Base-by-base conservation (phyloP, 2,888 invertebrate species). In the Nasonia oneida region DNA sequence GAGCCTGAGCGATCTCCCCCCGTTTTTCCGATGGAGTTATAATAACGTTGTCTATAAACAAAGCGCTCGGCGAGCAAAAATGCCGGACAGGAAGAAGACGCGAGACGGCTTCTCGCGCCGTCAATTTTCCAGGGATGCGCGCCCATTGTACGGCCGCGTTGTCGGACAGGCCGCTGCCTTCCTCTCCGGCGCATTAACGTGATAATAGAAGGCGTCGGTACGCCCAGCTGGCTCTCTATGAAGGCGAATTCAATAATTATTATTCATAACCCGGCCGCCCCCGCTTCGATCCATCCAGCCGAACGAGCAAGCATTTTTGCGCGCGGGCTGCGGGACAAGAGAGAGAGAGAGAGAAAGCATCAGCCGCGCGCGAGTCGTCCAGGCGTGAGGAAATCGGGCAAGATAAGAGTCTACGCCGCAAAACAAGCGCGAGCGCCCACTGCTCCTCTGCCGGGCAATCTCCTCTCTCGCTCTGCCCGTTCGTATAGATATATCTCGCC, bases 341-440 rank as follows among this genome's bases (percentile, higher is more conserved):
- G 37, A 4, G 37, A 37, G 37, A 37, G 4, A 37, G 37, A 37
- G 37, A 37, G 37, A 37, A 0, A 37, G 61, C 14, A 50, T 73
- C 77, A 50, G 33, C 42, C 61, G 53, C 86, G 67, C 85, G 90
- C 89, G 90, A 91, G 87, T 89, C 91, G 91, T 84, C 91, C 90
- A 92, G 90, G 92, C 93, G 93, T 92, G 91, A 93, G 90, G 89
- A 90, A 90, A 90, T 90, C 90, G 89, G 91, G 42, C 93, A 93
- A 93, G 92, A 92, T 92, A 91, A 90, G 89, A 88, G 61, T 42
- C 33, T 77, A 15, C 29, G 73, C 92, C 89, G 90, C 92, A 91
- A 93, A 93, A 92, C 92, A 92, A 91, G 92, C 89, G 91, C 87
- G 29, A 37, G 53, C n/a, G 71, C 89, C 88, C 57, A 61, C 18